Percentiles rank a stretch among this genome's conserved stretches.
Evolutionary conservation across 2,797 vertebrate genomes (phyloP).

Genomic region (Paguma larvata): DNA sequence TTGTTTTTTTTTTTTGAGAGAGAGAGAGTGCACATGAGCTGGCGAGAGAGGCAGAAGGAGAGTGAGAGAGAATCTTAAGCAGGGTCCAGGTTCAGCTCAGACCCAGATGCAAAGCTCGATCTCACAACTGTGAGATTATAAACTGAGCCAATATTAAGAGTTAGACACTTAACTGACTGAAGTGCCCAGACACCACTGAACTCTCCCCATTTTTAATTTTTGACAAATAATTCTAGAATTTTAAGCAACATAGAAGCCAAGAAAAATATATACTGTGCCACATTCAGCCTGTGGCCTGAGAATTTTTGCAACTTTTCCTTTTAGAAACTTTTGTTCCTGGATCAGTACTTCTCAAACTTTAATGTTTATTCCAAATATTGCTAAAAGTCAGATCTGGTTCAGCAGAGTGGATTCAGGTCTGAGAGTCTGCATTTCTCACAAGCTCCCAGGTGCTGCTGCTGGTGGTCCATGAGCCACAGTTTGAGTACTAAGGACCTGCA

Average conservation of each 20-base stretch:
- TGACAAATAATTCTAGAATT: neutral
- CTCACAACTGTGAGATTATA: no score
- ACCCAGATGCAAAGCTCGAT: no score
- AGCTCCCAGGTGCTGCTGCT: neutral
- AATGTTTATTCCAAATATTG: rapidly evolving
- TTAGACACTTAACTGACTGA: no score
- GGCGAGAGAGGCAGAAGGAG: no score
- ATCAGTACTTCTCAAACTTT: neutral
- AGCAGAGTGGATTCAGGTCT: neutral
- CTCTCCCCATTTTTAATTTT: neutral
- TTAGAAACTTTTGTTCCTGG: neutral
- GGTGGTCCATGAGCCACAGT: neutral
- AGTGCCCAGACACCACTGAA: no score
- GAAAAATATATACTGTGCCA: neutral
- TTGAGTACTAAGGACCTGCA: neutral
- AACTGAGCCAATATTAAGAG: no score
- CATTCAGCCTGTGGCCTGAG: neutral
- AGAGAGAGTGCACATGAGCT: no score
- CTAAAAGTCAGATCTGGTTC: neutral
- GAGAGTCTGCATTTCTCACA: neutral
- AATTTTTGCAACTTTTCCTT: neutral
- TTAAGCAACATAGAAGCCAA: neutral
- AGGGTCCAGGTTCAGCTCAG: no score
- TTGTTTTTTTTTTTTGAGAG: neutral
- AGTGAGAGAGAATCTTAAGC: no score